Percentiles rank a stretch among this genome's conserved stretches.
These are phyloP conservation scores for Rhynchophorus ferrugineus DNA, from an alignment of 1,140 invertebrate species.

Conservation along the genomic window DNA sequence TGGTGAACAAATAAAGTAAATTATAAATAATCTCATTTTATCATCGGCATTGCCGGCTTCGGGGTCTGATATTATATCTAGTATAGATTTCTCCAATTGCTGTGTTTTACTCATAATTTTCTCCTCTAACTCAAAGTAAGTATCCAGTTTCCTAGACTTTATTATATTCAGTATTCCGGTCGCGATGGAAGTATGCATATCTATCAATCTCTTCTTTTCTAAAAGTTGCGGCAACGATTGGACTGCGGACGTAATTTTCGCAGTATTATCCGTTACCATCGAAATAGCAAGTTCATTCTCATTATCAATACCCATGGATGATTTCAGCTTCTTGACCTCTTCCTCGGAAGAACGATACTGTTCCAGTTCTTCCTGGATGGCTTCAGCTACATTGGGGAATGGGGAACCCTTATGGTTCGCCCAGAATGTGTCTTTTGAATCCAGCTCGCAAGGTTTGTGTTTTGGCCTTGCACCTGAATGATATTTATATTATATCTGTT, in stretches of 20 bases:
- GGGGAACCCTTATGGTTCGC: constrained; percentile 88
- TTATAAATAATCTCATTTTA: constrained; percentile 91
- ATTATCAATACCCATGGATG: constrained; percentile 80
- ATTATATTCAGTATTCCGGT: constrained; percentile 90
- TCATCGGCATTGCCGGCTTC: constrained; percentile 84
- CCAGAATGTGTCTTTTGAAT: constrained; percentile 88
- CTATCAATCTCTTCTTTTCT: constrained; percentile 94
- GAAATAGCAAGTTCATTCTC: constrained; percentile 68
- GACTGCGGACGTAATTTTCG: constrained; percentile 87
- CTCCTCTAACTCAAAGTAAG: constrained; percentile 95
- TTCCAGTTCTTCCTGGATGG: constrained; percentile 96
- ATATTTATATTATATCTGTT: background rate
- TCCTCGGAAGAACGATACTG: constrained; percentile 89
- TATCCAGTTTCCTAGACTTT: constrained; percentile 85
- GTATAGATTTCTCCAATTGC: constrained; percentile 63
- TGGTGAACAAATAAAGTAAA: constrained; percentile 82
- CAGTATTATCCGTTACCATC: constrained; percentile 90
- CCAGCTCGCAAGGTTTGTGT: constrained; percentile 85
- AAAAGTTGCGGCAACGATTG: constrained; percentile 92
- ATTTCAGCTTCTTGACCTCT: constrained; percentile 91
- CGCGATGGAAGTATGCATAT: constrained; percentile 97
- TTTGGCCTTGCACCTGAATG: constrained; percentile 56
- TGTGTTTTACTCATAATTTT: constrained; percentile 86
- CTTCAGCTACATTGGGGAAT: constrained; percentile 95
- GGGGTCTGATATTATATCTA: constrained; percentile 78